Conservation (phyloP, 2,888 invertebrate species). For the Hydrotaea diabolus region DNA sequence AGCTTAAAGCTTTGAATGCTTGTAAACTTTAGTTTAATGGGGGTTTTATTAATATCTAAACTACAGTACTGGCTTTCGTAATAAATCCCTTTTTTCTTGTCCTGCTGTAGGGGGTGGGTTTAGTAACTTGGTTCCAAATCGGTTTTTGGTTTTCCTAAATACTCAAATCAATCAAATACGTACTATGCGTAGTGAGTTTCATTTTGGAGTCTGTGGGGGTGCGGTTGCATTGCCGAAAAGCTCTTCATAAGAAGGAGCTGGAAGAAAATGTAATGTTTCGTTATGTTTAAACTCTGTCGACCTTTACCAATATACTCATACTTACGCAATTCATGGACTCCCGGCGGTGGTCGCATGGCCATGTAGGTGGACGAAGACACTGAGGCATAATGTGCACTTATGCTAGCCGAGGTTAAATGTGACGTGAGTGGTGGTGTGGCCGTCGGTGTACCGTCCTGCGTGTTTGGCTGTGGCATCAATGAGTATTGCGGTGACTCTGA, state of each 20-base stretch:
- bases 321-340: constrained; percentile 76
- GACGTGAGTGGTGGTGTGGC: constrained; percentile 53
- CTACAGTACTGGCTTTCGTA: constrained; percentile 40
- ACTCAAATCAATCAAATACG: constrained; percentile 26
- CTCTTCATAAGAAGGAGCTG: constrained; percentile 80
- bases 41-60: constrained; percentile 30
- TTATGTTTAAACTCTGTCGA: too few species aligned
- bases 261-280: constrained; percentile 44
- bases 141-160: constrained; percentile 13
- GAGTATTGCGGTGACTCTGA: constrained; percentile 75
- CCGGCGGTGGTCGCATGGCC: constrained; percentile 67
- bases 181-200: constrained; percentile 40
- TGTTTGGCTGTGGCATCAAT: constrained; percentile 69
- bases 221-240: constrained; percentile 77
- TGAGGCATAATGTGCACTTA: constrained; percentile 68
- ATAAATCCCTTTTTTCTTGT: constrained; percentile 53
- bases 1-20: constrained; percentile 48
- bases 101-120: constrained; percentile 63
- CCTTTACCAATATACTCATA: constrained; percentile 25
- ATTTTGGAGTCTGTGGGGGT: constrained; percentile 74
- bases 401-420: constrained; percentile 44
- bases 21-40: constrained; percentile 42
- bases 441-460: constrained; percentile 38
- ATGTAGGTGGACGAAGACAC: constrained; percentile 74
- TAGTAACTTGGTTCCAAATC: constrained; percentile 67